Percentiles rank a stretch among this genome's conserved stretches.
phyloP scores from a whole-genome alignment of 2,888 invertebrate genomes.

The Cloeon dipterum region DNA sequence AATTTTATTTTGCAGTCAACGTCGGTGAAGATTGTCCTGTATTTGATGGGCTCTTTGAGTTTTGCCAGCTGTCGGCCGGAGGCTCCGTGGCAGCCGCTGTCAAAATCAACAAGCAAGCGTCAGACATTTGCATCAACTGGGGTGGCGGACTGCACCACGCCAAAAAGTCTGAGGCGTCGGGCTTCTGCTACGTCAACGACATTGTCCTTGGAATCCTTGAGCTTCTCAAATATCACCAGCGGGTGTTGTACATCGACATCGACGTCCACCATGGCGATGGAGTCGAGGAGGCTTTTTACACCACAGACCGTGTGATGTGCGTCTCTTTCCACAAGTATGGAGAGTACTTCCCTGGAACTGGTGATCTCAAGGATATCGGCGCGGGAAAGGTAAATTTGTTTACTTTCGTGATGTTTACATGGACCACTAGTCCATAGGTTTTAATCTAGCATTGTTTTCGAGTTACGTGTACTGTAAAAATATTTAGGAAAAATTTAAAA shows the following conservation, averaged over 20 bases:
- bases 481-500: no score
- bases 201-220: slow-evolving; percentile 95
- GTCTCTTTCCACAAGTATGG: slow-evolving; percentile 99
- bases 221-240: slow-evolving; percentile 86
- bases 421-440: no score
- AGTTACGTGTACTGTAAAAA: no score
- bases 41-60: slow-evolving; percentile 97
- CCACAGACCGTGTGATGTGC: slow-evolving; percentile 98
- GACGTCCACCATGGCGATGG: slow-evolving; percentile 99
- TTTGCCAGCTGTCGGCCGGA: slow-evolving; percentile 94
- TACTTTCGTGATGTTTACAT: no score
- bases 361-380: slow-evolving; percentile 43
- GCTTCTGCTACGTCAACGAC: slow-evolving; percentile 98
- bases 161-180: slow-evolving; percentile 96
- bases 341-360: slow-evolving; percentile 97
- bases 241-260: slow-evolving; percentile 95
- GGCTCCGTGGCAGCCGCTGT: slow-evolving; percentile 99
- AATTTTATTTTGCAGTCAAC: slow-evolving; percentile 52
- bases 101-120: slow-evolving; percentile 93
- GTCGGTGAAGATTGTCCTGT: slow-evolving; percentile 99
- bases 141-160: slow-evolving; percentile 98
- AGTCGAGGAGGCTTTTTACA: slow-evolving; percentile 98
- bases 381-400: no score
- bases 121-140: slow-evolving; percentile 99
- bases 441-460: no score